These are phyloP conservation scores for Chaenogobius annularis DNA, from an alignment of 2,113 vertebrate genomes.

Conservation along the genomic window DNA sequence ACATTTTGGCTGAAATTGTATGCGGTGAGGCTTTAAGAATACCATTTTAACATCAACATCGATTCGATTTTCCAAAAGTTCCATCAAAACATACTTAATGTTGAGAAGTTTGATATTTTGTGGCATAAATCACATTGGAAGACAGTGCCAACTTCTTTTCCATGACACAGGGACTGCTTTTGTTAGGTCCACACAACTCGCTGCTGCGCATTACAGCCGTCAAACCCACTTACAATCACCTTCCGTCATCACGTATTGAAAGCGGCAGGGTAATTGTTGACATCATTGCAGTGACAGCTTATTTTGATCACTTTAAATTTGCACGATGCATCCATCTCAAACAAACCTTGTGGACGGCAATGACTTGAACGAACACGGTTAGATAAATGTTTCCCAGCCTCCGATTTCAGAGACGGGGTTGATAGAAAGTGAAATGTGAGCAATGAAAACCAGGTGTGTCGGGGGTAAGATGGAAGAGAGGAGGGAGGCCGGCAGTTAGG, in stretches of 20 bases:
- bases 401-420: constrained; percentile 17
- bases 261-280: not conserved
- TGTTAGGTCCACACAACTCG: not conserved
- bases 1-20: too few relatives aligned
- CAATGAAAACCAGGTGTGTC: constrained; percentile 73
- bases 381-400: constrained; percentile 15
- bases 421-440: constrained; percentile 69
- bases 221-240: not conserved
- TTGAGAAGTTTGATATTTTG: not conserved
- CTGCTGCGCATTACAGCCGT: not conserved
- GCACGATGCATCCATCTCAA: not conserved
- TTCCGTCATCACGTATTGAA: not conserved
- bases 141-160: not conserved
- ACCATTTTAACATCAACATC: not conserved
- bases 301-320: constrained; percentile 9
- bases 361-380: constrained; percentile 18
- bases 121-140: not conserved
- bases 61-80: not conserved
- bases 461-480: constrained; percentile 36
- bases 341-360: not conserved
- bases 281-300: not conserved
- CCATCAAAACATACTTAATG: not conserved
- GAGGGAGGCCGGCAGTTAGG: not conserved
- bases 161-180: not conserved
- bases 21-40: not conserved